phyloP scores from a whole-genome alignment of 2,888 invertebrate genomes.

The Drosophila melanocephala region DNA sequence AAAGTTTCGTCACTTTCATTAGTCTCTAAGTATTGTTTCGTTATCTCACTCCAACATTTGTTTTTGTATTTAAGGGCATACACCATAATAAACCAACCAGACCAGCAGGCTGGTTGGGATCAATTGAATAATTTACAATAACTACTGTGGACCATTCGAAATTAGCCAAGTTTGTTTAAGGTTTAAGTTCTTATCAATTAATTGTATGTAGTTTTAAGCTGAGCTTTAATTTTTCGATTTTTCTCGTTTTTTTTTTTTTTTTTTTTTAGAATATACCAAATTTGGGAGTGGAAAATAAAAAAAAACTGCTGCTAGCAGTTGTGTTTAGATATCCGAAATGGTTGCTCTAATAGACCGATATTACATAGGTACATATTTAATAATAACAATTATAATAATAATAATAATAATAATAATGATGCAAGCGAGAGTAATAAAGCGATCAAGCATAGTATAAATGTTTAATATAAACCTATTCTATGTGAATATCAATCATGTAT shows the following conservation, averaged over 20 bases:
- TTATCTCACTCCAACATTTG: conserved; percentile 85
- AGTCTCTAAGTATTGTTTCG: conserved; percentile 85
- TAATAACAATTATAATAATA: not conserved
- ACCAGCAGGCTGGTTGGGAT: conserved; percentile 39
- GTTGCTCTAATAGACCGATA: conserved; percentile 37
- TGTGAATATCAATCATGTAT: conserved; percentile 31
- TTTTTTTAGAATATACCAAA: conserved; percentile 18
- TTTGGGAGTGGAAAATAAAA: conserved; percentile 10
- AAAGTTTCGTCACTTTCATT: conserved; percentile 76
- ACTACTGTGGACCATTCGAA: conserved; percentile 74
- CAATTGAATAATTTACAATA: conserved; percentile 70
- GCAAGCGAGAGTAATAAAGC: conserved; percentile 47
- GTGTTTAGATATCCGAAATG: conserved; percentile 25
- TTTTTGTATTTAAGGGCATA: conserved; percentile 77
- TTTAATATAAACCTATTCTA: conserved; percentile 18
- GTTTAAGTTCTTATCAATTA: conserved; percentile 36
- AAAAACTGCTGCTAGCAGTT: conserved; percentile 9
- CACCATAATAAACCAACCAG: conserved; percentile 42
- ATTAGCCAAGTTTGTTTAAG: conserved; percentile 50
- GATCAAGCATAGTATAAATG: conserved; percentile 31
- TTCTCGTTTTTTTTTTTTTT: conserved; percentile 1
- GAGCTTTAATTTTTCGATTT: conserved; percentile 40
- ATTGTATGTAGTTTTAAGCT: conserved; percentile 49
- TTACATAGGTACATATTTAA: conserved; percentile 21
- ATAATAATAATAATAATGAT: conserved; percentile 15